These are phyloP conservation scores for Poecilus cupreus DNA, from an alignment of 2,888 invertebrate species.

Conservation along the genomic window DNA sequence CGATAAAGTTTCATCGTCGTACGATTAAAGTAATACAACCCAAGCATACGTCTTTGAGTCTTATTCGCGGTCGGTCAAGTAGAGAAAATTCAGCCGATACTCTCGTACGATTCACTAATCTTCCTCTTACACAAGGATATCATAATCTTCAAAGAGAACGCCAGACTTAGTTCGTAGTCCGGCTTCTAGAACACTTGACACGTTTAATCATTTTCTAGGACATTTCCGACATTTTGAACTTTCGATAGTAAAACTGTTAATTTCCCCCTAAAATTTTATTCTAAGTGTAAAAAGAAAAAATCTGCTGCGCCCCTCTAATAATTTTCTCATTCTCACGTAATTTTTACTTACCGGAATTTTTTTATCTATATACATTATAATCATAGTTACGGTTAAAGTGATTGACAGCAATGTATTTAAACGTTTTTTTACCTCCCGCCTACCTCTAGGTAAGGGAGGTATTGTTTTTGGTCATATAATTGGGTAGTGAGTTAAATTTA, in stretches of 20 bases:
- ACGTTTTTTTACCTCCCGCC: no score
- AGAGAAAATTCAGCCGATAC: conserved; percentile 19
- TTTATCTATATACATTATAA: no score
- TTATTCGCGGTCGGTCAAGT: conserved; percentile 28
- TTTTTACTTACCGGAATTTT: no score
- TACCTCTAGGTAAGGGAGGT: no score
- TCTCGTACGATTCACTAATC: conserved; percentile 21
- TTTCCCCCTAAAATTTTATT: no score
- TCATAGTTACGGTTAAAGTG: no score
- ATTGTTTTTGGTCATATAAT: no score
- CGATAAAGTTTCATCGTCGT: neutral
- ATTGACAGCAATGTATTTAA: no score
- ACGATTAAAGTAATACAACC: conserved; percentile 18
- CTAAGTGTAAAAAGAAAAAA: no score
- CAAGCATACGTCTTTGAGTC: conserved; percentile 7
- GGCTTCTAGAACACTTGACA: conserved; percentile 15
- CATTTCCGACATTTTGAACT: neutral
- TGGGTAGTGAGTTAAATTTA: no score
- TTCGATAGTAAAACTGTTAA: neutral
- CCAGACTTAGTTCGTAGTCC: neutral
- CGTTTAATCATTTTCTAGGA: neutral
- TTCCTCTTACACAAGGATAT: conserved; percentile 21
- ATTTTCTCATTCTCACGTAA: no score
- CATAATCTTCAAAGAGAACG: conserved; percentile 21
- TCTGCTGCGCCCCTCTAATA: no score